Evolutionary conservation across 2,797 vertebrate genomes (phyloP).

Genomic region (Karalla daura): DNA sequence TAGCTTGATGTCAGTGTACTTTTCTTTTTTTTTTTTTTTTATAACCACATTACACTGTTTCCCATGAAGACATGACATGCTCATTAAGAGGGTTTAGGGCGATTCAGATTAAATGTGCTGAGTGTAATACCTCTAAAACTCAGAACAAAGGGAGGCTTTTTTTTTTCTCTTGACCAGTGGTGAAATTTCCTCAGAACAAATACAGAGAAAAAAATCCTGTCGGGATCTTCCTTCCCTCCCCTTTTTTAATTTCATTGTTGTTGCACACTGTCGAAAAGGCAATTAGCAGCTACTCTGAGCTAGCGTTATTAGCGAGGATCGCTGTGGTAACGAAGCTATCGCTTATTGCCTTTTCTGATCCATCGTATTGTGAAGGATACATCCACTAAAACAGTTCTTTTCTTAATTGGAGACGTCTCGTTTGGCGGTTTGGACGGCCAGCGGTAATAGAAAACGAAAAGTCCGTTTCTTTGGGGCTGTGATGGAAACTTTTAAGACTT

Average conservation of each 20-base stretch:
- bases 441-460: no score
- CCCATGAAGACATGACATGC: slow-evolving; percentile 56
- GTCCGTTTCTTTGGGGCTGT: no score
- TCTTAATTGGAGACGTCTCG: not conserved
- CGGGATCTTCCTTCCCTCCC: not conserved
- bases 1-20: slow-evolving; percentile 59
- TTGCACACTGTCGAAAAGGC: slow-evolving; percentile 1
- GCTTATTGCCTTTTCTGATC: not conserved
- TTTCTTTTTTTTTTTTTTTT: no score
- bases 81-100: slow-evolving; percentile 58
- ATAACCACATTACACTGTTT: slow-evolving; percentile 47
- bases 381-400: not conserved
- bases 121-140: slow-evolving; percentile 44
- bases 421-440: not conserved
- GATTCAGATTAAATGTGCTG: slow-evolving; percentile 41
- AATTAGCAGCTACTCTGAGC: not conserved
- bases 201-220: slow-evolving; percentile 15
- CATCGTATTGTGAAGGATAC: not conserved
- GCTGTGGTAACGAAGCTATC: not conserved
- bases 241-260: slow-evolving; percentile 3
- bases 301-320: not conserved
- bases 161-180: not conserved
- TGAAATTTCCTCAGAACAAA: slow-evolving; percentile 25
- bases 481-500: no score
- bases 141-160: slow-evolving; percentile 45